phyloP scores from a whole-genome alignment of 1,140 invertebrate species.

The Fopius arisanus region DNA sequence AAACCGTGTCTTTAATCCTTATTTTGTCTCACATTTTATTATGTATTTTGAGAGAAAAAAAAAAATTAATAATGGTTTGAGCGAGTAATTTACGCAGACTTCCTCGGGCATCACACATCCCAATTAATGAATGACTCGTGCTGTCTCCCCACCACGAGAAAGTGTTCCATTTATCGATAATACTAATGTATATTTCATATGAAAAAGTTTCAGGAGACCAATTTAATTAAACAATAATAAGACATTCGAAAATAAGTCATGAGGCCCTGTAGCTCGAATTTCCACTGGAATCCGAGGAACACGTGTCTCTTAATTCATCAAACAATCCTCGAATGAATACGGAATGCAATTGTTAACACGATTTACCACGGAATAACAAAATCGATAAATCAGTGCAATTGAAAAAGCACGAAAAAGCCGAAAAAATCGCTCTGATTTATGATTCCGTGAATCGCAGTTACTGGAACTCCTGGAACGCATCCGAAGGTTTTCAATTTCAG shows the following conservation, averaged over 20 bases:
- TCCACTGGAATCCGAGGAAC: background rate
- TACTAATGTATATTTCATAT: conserved; percentile 22
- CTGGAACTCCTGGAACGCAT: conserved; percentile 8
- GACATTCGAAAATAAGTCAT: conserved; percentile 26
- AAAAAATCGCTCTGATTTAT: background rate
- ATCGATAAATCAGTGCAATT: background rate
- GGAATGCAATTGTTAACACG: conserved; percentile 3
- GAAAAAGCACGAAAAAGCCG: background rate
- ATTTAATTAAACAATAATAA: conserved; percentile 19
- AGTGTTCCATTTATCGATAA: conserved; percentile 5
- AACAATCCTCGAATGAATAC: background rate
- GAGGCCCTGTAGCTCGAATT: conserved; percentile 16
- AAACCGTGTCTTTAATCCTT: conserved; percentile 48
- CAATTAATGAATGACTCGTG: background rate
- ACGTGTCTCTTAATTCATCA: background rate
- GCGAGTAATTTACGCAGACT: conserved; percentile 40
- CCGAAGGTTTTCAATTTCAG: background rate
- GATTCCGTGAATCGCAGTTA: background rate
- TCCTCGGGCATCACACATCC: conserved; percentile 4
- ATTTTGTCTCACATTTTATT: conserved; percentile 17
- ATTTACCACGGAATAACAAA: background rate
- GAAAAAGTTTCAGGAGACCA: conserved; percentile 6
- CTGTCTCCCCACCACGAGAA: no score
- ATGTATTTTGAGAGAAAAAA: background rate
- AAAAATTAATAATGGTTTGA: conserved; percentile 39